These are phyloP conservation scores for Periophthalmus modestus DNA, from an alignment of 2,113 vertebrate species.

Conservation along the genomic window DNA sequence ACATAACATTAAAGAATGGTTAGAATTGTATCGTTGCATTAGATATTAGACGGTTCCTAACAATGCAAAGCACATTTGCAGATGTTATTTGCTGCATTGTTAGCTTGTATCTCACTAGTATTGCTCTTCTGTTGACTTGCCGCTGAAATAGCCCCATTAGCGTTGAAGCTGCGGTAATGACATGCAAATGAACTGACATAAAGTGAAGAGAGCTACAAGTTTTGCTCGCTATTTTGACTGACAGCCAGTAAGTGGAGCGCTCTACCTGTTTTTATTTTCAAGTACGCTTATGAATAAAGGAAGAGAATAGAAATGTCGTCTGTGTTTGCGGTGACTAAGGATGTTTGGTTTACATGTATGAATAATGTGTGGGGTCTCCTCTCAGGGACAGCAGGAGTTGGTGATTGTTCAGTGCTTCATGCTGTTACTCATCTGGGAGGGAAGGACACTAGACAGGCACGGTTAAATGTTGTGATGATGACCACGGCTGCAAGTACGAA, in stretches of 20 bases:
- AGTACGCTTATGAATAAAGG: neutral
- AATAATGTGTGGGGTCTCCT: neutral
- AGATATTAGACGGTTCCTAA: neutral
- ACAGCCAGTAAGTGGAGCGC: neutral
- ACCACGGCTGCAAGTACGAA: neutral
- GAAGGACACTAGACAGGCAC: neutral
- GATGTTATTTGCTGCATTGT: neutral
- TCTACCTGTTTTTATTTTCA: neutral
- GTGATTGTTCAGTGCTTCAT: neutral
- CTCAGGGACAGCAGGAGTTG: neutral
- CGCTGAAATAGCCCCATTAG: slow-evolving; percentile 5
- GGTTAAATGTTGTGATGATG: neutral
- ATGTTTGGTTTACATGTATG: neutral
- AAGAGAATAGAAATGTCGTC: neutral
- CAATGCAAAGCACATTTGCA: neutral
- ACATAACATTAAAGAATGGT: no score
- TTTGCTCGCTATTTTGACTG: neutral
- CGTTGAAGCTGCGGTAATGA: neutral
- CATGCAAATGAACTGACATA: slow-evolving; percentile 1
- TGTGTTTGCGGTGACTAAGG: neutral
- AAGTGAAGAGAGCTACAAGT: slow-evolving; percentile 4
- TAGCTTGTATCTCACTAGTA: neutral
- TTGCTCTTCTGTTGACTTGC: neutral
- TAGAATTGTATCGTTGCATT: neutral
- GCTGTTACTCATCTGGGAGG: neutral